Base-by-base conservation (phyloP, 1,140 invertebrate species). In the Pachypeltis micranthus region DNA sequence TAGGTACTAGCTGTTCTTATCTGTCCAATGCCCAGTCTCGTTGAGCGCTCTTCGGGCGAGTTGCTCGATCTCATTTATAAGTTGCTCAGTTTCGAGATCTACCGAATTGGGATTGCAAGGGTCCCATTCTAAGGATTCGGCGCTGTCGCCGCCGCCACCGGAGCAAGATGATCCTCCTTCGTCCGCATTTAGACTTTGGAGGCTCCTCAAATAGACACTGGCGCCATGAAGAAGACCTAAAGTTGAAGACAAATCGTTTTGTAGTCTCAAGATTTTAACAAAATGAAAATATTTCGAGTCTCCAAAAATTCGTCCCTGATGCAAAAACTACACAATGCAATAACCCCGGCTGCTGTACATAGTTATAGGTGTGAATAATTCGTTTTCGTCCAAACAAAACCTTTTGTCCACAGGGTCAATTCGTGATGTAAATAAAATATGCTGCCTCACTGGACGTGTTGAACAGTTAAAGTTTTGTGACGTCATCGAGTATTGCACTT, bases 121-220 rank as follows among this genome's bases (percentile, higher is more conserved):
- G 56, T 69, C 68, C 68, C 68, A 69, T 59, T 69, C 66, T 21
- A 69, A 39, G 1, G 68, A 69, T 31, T 64, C 64, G 21, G 65
- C 59, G 31, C 64, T 62, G 24, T 56, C 64, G n/a, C 64, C 44
- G 44, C 59, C 44, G 39, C 47, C 29, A 14, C 28, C 56, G n/a
- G 58, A 61, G 12, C 14, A 57, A 29, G 57, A 62, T 2, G 64
- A 65, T 19, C 47, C 39, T 16, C 63, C 66, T 21, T 59, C 61
- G 31, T 63, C 54, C 4, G 31, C 28, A 19, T 54, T 63, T 4
- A 54, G 23, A 19, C 61, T 63, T 1, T 14, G 7, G 25, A 27
- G 29, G 61, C 61, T 63, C 23, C 31, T 63, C 19, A 47, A n/a
- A 51, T 44, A 27, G 10, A 25, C 2, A n/a, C 24, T 28, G 26